Conservation (phyloP, 2,888 invertebrate genomes). For the Cephonodes hylas region DNA sequence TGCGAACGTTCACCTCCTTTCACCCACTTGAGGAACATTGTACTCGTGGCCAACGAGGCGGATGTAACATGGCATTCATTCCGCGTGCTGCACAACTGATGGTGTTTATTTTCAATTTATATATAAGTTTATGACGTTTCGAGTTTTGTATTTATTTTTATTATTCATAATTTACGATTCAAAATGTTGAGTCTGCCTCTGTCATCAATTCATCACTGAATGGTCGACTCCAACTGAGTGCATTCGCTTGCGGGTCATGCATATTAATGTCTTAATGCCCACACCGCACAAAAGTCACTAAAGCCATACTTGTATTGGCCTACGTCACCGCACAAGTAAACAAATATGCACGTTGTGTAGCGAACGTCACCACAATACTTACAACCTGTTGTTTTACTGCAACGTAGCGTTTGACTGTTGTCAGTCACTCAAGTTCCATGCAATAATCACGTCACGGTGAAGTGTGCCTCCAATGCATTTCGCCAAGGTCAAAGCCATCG, state of each 20-base stretch:
- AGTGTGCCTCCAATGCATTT: background rate
- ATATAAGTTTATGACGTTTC: background rate
- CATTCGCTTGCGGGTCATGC: background rate
- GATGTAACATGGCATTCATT: background rate
- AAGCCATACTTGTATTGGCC: background rate
- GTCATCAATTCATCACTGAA: background rate
- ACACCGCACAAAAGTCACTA: background rate
- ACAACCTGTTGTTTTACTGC: background rate
- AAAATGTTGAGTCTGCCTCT: background rate
- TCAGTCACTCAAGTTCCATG: background rate
- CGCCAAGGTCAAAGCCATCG: background rate
- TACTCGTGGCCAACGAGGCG: background rate
- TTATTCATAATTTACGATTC: background rate
- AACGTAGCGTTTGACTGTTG: no score
- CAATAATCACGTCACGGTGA: background rate
- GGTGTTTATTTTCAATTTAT: background rate
- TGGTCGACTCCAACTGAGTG: background rate
- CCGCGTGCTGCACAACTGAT: conserved; percentile 8
- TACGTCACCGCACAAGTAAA: background rate
- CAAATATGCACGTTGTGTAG: background rate
- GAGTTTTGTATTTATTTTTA: background rate
- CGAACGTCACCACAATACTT: background rate
- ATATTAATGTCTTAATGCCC: background rate
- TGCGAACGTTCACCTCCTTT: background rate
- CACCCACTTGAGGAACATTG: background rate